phyloP scores from a whole-genome alignment of 2,113 vertebrate species.

The Pyrgilauda ruficollis region DNA sequence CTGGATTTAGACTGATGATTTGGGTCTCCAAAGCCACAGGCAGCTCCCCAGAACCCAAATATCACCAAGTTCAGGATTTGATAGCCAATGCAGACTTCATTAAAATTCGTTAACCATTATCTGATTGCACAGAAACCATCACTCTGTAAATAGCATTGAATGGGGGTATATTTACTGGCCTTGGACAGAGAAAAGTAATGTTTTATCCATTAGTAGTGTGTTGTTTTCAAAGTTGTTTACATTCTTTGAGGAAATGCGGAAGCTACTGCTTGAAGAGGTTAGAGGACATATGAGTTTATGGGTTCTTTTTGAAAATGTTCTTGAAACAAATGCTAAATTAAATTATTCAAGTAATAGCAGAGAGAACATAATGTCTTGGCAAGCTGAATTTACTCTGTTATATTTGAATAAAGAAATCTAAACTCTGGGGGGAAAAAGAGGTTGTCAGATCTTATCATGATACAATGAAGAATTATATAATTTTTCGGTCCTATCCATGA shows the following conservation, averaged over 20 bases:
- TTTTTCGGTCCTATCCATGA: slow-evolving; percentile 44
- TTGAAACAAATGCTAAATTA: slow-evolving; percentile 41
- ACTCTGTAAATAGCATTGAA: not conserved
- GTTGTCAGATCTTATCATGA: slow-evolving; percentile 71
- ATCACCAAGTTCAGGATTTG: not conserved
- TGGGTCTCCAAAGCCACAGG: slow-evolving; percentile 33
- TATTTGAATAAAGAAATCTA: slow-evolving; percentile 70
- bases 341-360: slow-evolving; percentile 42
- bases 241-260: slow-evolving; percentile 24
- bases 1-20: slow-evolving; percentile 23
- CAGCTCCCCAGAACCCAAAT: slow-evolving; percentile 11
- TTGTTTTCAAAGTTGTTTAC: slow-evolving; percentile 48
- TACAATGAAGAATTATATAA: slow-evolving; percentile 36
- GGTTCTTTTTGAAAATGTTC: slow-evolving; percentile 31
- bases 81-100: not conserved
- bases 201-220: slow-evolving; percentile 52
- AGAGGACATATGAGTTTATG: slow-evolving; percentile 28
- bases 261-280: slow-evolving; percentile 7
- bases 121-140: not conserved
- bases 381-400: slow-evolving; percentile 55
- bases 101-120: not conserved
- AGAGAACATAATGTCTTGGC: slow-evolving; percentile 69
- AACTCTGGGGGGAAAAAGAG: not conserved
- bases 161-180: not conserved
- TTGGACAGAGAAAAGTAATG: slow-evolving; percentile 7